Base-by-base conservation (phyloP, 2,797 vertebrate species). In the Bothrops alternatus region DNA sequence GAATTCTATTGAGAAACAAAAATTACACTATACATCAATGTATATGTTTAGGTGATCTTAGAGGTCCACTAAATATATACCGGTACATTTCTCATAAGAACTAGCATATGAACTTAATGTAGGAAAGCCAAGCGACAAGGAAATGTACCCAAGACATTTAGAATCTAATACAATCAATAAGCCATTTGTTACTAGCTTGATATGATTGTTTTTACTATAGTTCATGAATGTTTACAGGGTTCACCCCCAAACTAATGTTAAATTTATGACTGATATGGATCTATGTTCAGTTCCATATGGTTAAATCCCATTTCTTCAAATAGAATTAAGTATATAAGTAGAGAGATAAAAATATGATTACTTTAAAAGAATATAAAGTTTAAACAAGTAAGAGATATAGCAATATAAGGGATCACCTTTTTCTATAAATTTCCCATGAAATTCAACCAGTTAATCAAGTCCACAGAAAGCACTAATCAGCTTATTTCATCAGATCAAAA, bases 11-110 rank as follows among this genome's bases (percentile, higher is more conserved):
- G 61, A n/a, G 42, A 50, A 89, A 53, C 78, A 92, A 90, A 92
- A 91, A 65, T 78, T 53, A 14, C n/a, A 94, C 1, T 91, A 93
- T 32, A 2, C 20, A 94, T 93, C 14, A 60, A 82, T 12, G 3
- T 55, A 55, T 47, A 87, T 18, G 5, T 91, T 90, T 42, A 90
- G 23, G 60, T 60, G 25, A 89, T 28, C 58, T 37, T 94, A 92
- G 91, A 94, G 94, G 20, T 47, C 90, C 87, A 37, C 14, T 86
- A 87, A 94, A 91, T 86, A 90, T n/a, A 69, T 42, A n/a, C n/a
- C n/a, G n/a, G n/a, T n/a, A 69, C 13, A 12, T 69, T 94, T 92
- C 87, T 90, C 37, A 0, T 56, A 91, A 90, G 0, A 0, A 0
- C 90, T 73, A 14, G 60, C 78, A 69, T 92, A 60, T 7, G 18